A percentile compares a stretch with the other conserved stretches of the same genome.
Evolutionary conservation across 2,888 invertebrate genomes (phyloP).

Genomic region (Empis livida): DNA sequence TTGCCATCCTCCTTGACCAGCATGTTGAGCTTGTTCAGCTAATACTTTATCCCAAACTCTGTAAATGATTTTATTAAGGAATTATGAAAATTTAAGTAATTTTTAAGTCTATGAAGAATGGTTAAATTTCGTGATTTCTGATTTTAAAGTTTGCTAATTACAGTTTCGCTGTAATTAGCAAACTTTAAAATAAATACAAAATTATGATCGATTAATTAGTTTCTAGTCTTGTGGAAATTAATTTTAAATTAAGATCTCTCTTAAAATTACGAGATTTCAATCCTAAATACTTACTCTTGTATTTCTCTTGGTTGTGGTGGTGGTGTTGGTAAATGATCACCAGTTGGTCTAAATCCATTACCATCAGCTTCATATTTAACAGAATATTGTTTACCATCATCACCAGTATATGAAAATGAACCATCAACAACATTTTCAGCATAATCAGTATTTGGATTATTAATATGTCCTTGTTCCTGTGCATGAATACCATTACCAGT

Average conservation of each 20-base stretch:
- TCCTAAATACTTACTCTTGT: conserved; percentile 11
- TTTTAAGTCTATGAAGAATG: too few species aligned
- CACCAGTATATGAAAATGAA: conserved; percentile 49
- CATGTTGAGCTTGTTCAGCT: not conserved
- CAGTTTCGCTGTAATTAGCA: too few species aligned
- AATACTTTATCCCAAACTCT: not conserved
- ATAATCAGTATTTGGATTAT: conserved; percentile 43
- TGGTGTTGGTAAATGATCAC: conserved; percentile 63
- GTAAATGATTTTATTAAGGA: not conserved
- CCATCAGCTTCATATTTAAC: conserved; percentile 60
- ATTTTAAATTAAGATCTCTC: not conserved
- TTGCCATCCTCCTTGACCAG: not conserved
- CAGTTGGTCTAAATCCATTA: conserved; percentile 62
- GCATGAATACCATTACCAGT: conserved; percentile 52
- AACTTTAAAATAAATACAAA: too few species aligned
- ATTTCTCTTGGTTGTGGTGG: conserved; percentile 50
- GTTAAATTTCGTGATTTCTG: too few species aligned
- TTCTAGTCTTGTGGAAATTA: not conserved
- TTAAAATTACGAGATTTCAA: not conserved
- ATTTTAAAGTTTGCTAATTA: too few species aligned
- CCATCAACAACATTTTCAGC: conserved; percentile 48
- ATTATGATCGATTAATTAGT: too few species aligned
- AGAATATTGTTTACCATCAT: conserved; percentile 47
- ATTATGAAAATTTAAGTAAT: too few species aligned
- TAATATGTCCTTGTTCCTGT: conserved; percentile 42